Conservation (phyloP, 2,797 vertebrate species). For the Lithobates sylvaticus region DNA sequence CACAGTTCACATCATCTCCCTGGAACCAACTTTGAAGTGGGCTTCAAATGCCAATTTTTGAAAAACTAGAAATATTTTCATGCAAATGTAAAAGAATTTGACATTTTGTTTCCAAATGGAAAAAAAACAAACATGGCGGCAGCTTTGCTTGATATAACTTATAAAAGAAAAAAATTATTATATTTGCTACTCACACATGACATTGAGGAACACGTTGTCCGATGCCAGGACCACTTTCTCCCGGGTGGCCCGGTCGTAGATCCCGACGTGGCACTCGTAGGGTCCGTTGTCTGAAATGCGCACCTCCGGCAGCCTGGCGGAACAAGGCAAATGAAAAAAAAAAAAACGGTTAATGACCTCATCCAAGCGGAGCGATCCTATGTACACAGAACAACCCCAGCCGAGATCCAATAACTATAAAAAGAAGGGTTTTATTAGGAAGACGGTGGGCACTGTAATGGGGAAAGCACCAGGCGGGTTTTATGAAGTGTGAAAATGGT, state of each 20-base stretch:
- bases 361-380: background rate
- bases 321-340: conserved; percentile 35
- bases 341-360: conserved; percentile 14
- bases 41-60: no score
- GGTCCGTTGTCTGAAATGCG: conserved; percentile 90
- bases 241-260: conserved; percentile 86
- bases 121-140: no score
- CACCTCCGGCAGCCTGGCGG: conserved; percentile 88
- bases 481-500: conserved; percentile 40
- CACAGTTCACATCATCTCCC: no score
- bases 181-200: conserved; percentile 86
- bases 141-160: no score
- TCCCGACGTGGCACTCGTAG: conserved; percentile 94
- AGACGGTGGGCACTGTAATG: conserved; percentile 8
- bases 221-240: conserved; percentile 92
- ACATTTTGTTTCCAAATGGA: no score
- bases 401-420: conserved; percentile 14
- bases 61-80: no score
- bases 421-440: conserved; percentile 24
- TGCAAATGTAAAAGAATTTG: no score
- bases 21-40: no score
- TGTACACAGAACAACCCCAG: conserved; percentile 7
- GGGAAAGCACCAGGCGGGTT: background rate
- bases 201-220: conserved; percentile 85
- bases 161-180: background rate